Conservation (phyloP, 2,888 invertebrate species). For the Agrenia bidenticulata region DNA sequence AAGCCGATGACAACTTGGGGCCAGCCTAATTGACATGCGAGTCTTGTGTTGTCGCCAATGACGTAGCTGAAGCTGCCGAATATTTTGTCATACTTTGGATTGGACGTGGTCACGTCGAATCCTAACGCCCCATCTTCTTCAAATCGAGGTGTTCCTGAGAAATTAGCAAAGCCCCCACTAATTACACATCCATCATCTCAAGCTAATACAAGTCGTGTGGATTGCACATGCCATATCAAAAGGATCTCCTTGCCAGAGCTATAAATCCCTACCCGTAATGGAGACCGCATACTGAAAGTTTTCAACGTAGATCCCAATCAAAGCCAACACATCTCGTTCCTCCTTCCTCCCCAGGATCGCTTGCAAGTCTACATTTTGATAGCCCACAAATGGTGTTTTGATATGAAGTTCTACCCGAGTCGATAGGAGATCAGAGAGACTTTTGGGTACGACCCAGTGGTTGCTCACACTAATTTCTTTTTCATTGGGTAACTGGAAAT, state of each 20-base stretch:
- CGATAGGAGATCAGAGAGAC: conserved; percentile 45
- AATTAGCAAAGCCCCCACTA: not conserved
- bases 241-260: not conserved
- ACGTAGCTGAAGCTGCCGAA: conserved; percentile 53
- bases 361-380: conserved; percentile 48
- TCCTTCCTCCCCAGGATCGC: conserved; percentile 51
- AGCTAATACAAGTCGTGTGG: not conserved
- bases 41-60: conserved; percentile 50
- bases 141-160: conserved; percentile 50
- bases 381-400: conserved; percentile 52
- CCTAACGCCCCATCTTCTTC: conserved; percentile 52
- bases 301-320: conserved; percentile 50
- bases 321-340: conserved; percentile 49
- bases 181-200: conserved; percentile 18
- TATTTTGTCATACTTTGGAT: conserved; percentile 53
- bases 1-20: conserved; percentile 51
- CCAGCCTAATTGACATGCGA: conserved; percentile 53
- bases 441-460: conserved; percentile 49
- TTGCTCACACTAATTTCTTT: conserved; percentile 50
- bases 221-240: not conserved
- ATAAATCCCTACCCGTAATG: conserved; percentile 44
- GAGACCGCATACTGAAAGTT: conserved; percentile 49
- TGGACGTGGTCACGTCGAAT: conserved; percentile 52
- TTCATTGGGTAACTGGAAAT: conserved; percentile 43
- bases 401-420: conserved; percentile 50